Conservation (phyloP, 2,797 vertebrate genomes). For the Adelosebastes latens region DNA sequence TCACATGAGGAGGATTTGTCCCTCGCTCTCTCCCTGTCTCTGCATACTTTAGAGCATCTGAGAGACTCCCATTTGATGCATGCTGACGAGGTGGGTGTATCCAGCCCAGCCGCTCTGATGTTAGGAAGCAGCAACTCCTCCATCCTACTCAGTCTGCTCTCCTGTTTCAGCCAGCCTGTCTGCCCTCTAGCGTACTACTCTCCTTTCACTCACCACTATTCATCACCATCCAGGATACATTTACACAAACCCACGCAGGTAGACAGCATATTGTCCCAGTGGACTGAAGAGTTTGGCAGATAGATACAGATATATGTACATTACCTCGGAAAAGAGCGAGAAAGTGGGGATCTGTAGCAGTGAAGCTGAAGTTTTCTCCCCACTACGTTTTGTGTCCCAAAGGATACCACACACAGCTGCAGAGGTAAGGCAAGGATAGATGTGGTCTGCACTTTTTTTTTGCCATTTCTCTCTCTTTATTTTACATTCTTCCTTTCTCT, state of each 20-base stretch:
- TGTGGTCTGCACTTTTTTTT: constrained; percentile 2
- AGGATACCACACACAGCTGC: constrained; percentile 60
- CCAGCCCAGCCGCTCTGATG: constrained; percentile 73
- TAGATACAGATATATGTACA: not conserved
- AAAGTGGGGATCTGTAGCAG: constrained; percentile 25
- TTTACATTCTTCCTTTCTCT: not conserved
- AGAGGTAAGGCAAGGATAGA: constrained; percentile 73
- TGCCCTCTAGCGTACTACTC: constrained; percentile 63
- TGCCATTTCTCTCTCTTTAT: not conserved
- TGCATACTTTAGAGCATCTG: constrained; percentile 54
- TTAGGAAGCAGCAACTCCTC: constrained; percentile 67
- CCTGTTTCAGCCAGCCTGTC: constrained; percentile 62
- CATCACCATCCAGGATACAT: constrained; percentile 58
- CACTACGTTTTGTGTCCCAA: constrained; percentile 16
- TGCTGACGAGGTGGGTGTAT: constrained; percentile 80
- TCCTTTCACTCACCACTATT: constrained; percentile 57
- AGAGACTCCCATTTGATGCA: constrained; percentile 61
- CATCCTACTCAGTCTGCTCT: constrained; percentile 76
- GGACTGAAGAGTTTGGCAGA: constrained; percentile 20
- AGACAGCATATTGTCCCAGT: constrained; percentile 19
- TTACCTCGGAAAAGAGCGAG: constrained; percentile 15
- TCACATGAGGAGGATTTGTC: constrained; percentile 57
- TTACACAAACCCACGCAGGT: constrained; percentile 54
- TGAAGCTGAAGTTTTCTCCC: constrained; percentile 20
- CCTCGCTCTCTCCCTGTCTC: not conserved